A percentile compares a stretch with the other conserved stretches of the same genome.
Conservation (phyloP, 1,140 invertebrate species). For the Ostrea denselamellosa region DNA sequence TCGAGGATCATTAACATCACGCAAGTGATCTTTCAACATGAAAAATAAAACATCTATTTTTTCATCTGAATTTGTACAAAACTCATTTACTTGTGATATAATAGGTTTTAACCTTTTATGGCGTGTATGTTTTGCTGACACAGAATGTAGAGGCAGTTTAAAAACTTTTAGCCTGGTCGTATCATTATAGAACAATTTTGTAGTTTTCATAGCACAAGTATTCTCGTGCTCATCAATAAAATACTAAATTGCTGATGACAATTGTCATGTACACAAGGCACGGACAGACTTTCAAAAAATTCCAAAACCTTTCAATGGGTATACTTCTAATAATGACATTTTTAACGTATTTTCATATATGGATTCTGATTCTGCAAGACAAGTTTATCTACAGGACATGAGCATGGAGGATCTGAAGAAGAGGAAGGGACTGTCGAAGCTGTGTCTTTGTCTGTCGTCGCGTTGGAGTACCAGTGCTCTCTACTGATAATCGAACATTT, state of each 20-base stretch:
- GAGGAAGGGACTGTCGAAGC: too few species aligned
- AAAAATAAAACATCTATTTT: constrained; percentile 24
- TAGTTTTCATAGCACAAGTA: not conserved
- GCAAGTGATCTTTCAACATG: constrained; percentile 14
- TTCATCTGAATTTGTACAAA: not conserved
- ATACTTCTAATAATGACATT: too few species aligned
- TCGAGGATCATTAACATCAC: not conserved
- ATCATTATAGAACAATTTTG: not conserved
- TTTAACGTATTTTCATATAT: too few species aligned
- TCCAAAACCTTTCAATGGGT: not conserved
- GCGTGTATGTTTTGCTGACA: not conserved
- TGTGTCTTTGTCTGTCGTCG: too few species aligned
- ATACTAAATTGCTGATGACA: not conserved
- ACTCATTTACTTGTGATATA: not conserved
- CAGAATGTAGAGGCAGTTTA: not conserved
- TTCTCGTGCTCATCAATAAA: constrained; percentile 3
- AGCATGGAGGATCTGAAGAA: too few species aligned
- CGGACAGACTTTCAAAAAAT: constrained; percentile 21
- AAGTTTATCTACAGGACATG: too few species aligned
- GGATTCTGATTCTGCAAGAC: too few species aligned
- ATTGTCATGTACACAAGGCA: constrained; percentile 17
- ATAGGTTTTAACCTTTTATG: not conserved
- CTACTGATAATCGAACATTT: too few species aligned
- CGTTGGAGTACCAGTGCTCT: too few species aligned
- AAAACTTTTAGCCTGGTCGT: not conserved